Percentiles rank a stretch among this genome's conserved stretches.
Conservation (phyloP, 2,888 invertebrate species). For the Lucinisca nassula region DNA sequence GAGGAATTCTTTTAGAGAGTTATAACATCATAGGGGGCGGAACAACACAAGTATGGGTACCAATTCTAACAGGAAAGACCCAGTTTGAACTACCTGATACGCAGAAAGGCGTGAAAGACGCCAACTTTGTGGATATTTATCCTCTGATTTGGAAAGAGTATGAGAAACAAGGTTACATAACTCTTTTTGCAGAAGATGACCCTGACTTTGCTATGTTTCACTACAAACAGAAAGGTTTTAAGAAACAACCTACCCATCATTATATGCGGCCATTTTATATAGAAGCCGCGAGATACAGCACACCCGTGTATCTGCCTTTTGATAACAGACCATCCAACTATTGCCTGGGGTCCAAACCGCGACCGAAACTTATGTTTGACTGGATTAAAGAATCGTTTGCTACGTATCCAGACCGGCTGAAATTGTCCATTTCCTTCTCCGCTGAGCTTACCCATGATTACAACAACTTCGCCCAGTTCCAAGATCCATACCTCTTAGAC, state of each 20-base stretch:
- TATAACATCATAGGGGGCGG: conserved; percentile 89
- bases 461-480: conserved; percentile 93
- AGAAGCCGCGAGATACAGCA: conserved; percentile 89
- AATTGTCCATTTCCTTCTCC: conserved; percentile 96
- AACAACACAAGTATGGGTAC: conserved; percentile 92
- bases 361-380: conserved; percentile 89
- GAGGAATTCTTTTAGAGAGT: conserved; percentile 90
- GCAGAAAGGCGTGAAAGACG: conserved; percentile 91
- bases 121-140: conserved; percentile 91
- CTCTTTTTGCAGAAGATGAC: conserved; percentile 96
- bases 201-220: conserved; percentile 96
- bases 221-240: conserved; percentile 96
- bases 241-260: conserved; percentile 95
- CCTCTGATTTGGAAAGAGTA: conserved; percentile 96
- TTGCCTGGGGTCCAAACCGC: conserved; percentile 92
- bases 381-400: conserved; percentile 89
- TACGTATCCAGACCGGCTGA: conserved; percentile 91
- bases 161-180: conserved; percentile 89
- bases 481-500: conserved; percentile 91
- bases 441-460: conserved; percentile 96
- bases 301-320: not conserved
- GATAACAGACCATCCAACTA: conserved; percentile 20
- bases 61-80: conserved; percentile 93
- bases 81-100: conserved; percentile 96
- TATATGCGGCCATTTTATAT: conserved; percentile 94